Conservation (phyloP, 2,113 vertebrate species). For the Hemibagrus wyckioides region DNA sequence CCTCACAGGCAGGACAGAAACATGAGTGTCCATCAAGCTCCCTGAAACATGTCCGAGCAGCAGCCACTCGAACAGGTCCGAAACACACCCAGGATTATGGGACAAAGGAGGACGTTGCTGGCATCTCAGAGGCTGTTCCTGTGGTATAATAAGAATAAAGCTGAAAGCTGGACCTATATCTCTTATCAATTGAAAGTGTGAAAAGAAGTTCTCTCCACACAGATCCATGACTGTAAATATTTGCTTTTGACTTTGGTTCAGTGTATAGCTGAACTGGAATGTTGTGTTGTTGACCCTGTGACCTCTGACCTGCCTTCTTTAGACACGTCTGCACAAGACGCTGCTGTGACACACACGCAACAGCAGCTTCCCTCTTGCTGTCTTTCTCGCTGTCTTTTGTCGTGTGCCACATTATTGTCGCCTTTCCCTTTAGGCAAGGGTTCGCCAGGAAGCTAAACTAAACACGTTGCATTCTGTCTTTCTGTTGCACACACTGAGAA, state of each 20-base stretch:
- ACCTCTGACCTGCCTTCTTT: constrained; percentile 43
- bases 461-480: constrained; percentile 17
- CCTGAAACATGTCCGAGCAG: constrained; percentile 6
- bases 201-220: not conserved
- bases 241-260: constrained; percentile 9
- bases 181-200: not conserved
- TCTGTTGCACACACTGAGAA: not conserved
- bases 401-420: not conserved
- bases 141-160: not conserved
- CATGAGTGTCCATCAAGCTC: not conserved
- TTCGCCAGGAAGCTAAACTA: constrained; percentile 23
- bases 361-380: not conserved
- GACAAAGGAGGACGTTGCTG: constrained; percentile 1
- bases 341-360: constrained; percentile 3
- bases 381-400: not conserved
- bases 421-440: constrained; percentile 31
- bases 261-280: constrained; percentile 43
- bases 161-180: not conserved
- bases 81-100: constrained; percentile 28
- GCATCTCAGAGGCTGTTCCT: not conserved
- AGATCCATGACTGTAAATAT: constrained; percentile 20
- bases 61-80: constrained; percentile 1
- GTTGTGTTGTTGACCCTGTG: constrained; percentile 36
- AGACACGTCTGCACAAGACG: not conserved
- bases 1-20: constrained; percentile 20